Evolutionary conservation across 53 echinoderm and acorn worm genomes (phyloP).

Genomic region (Holothuria leucospilota): DNA sequence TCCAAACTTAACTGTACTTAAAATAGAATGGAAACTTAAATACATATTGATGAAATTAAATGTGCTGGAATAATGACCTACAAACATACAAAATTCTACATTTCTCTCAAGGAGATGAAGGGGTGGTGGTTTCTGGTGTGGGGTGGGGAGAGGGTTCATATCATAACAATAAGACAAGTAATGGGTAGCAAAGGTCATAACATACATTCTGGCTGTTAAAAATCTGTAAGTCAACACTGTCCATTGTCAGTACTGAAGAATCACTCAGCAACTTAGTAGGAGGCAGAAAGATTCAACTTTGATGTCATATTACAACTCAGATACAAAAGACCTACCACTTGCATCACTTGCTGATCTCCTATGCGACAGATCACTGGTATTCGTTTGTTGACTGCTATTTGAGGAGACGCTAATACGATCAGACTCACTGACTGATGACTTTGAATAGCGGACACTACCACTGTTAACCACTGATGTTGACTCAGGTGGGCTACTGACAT

Average conservation of each 20-base stretch:
- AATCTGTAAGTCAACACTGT: no score
- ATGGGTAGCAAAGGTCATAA: no score
- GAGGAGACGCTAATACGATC: conserved; percentile 15
- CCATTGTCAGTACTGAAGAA: no score
- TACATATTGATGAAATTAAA: background rate
- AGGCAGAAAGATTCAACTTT: background rate
- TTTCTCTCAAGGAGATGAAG: no score
- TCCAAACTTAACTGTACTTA: background rate
- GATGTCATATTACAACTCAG: background rate
- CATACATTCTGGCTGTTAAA: no score
- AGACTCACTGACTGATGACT: background rate
- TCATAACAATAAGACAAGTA: no score
- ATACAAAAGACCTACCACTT: background rate
- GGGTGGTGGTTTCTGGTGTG: no score
- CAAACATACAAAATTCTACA: no score
- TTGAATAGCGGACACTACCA: conserved; percentile 8
- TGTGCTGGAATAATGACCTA: background rate
- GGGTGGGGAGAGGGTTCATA: no score
- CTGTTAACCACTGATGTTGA: background rate
- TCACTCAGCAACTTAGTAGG: no score
- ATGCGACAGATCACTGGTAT: background rate
- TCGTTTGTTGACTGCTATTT: background rate
- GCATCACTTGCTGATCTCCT: conserved; percentile 21
- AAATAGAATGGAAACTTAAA: background rate
- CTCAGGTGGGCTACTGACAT: background rate